Base-by-base conservation (phyloP, 2,888 invertebrate genomes). In the Choristoneura rosaceana region DNA sequence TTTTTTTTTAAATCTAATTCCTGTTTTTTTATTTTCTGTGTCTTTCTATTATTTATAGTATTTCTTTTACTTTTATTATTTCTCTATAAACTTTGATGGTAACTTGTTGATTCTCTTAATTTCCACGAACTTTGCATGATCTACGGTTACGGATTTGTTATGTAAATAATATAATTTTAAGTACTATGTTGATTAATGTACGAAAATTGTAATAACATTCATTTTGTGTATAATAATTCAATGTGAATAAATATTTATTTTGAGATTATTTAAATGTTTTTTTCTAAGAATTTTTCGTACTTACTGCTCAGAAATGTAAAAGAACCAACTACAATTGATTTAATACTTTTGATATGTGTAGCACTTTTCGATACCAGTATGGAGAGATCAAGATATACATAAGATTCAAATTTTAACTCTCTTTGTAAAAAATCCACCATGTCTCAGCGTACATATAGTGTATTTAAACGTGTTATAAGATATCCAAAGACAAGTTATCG, bases 221-320 rank as follows among this genome's bases (percentile, higher is more conserved):
- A n/a, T 55, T 33, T 52, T 34, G 9, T 52, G 10, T 10, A n/a
- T n/a, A 61, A 61, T 17, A 45, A 25, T 52, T 50, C 7, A 41
- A 55, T 55, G 62, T 62, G 34, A 69, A 69, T 69, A 62, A 69
- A 69, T 62, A 62, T 55, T 69, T 62, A 62, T 34, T 69, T 8
- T 43, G 61, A 47, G 33, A 62, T 62, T 62, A 45, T 62, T 45
- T n/a, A 33, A 4, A 9, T 45, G 3, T 14, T 62, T 45, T 8
- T 47, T 0, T 45, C n/a, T 52, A 25, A 0, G 2, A 25, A 25
- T 1, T 25, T 25, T 25, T 25, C 25, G 25, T 25, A n/a, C 2
- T 25, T 25, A 25, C 25, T 25, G 2, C 25, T 25, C 0, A 1
- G 25, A 25, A 25, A 25, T 25, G n/a, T n/a, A n/a, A n/a, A n/a